Percentiles rank a stretch among this genome's conserved stretches.
phyloP scores from a whole-genome alignment of 2,113 vertebrate genomes.

The Oryzias melastigma region DNA sequence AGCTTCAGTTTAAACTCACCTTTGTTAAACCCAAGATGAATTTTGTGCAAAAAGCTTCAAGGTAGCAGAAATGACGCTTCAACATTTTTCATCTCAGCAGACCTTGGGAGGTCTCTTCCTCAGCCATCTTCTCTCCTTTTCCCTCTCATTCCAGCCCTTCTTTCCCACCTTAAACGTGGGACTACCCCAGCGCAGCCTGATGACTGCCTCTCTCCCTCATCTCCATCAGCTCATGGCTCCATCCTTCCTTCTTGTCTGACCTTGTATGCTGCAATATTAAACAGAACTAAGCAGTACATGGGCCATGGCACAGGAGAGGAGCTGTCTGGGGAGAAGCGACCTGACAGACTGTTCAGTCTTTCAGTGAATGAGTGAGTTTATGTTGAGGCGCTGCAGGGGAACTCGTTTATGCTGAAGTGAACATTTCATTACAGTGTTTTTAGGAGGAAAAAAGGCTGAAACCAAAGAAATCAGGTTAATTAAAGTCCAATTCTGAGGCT shows the following conservation, averaged over 20 bases:
- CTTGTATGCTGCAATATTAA: constrained; percentile 63
- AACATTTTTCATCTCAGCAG: constrained; percentile 8
- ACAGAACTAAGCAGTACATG: constrained; percentile 67
- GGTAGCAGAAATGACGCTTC: too few relatives aligned
- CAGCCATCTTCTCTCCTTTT: background rate
- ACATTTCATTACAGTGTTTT: too few relatives aligned
- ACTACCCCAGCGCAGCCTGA: constrained; percentile 3
- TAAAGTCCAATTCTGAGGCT: too few relatives aligned
- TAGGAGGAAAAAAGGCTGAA: too few relatives aligned
- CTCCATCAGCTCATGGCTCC: constrained; percentile 39
- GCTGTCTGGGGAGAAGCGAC: constrained; percentile 43
- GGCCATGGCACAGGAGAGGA: constrained; percentile 45
- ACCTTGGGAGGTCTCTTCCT: background rate
- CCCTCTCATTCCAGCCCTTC: background rate
- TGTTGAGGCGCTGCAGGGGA: constrained; percentile 1
- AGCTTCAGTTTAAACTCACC: constrained; percentile 28
- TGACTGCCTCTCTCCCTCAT: constrained; percentile 8
- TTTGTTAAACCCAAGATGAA: constrained; percentile 9
- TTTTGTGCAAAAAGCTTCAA: background rate
- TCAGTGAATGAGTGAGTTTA: constrained; percentile 5
- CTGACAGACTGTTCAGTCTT: constrained; percentile 27
- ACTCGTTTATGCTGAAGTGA: too few relatives aligned
- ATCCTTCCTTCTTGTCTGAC: constrained; percentile 34
- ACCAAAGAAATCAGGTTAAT: too few relatives aligned
- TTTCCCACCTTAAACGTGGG: constrained; percentile 5